These are phyloP conservation scores for Hipparchia semele DNA, from an alignment of 2,888 invertebrate genomes.

Conservation along the genomic window DNA sequence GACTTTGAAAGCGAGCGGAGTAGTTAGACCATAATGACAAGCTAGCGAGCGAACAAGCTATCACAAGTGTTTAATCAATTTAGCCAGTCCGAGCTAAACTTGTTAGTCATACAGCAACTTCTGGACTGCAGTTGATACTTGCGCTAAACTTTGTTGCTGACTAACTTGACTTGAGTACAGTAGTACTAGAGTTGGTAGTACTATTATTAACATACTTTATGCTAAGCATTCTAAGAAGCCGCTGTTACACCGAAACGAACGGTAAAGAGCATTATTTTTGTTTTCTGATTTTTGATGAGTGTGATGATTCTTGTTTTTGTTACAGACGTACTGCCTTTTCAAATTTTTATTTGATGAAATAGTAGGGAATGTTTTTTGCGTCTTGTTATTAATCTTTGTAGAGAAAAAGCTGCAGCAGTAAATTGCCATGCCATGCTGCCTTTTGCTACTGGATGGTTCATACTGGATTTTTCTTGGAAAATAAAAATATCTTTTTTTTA, in stretches of 20 bases:
- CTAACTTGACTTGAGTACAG: background rate
- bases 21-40: background rate
- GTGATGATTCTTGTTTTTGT: too few relatives aligned
- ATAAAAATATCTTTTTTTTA: too few relatives aligned
- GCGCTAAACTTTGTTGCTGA: slow-evolving; percentile 5
- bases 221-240: background rate
- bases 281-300: too few relatives aligned
- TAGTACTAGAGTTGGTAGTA: background rate
- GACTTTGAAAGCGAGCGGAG: background rate
- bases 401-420: too few relatives aligned
- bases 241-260: slow-evolving; percentile 7
- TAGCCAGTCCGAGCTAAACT: background rate
- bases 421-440: too few relatives aligned
- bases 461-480: too few relatives aligned
- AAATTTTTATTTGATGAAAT: too few relatives aligned
- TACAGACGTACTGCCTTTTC: too few relatives aligned
- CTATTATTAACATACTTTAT: background rate
- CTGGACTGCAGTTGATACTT: slow-evolving; percentile 17
- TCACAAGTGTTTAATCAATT: slow-evolving; percentile 13
- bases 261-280: background rate
- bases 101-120: background rate
- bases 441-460: too few relatives aligned
- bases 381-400: too few relatives aligned
- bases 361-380: too few relatives aligned
- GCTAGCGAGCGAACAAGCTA: slow-evolving; percentile 8